Evolutionary conservation across 2,888 invertebrate genomes (phyloP).

Genomic region (Tachina grossa): DNA sequence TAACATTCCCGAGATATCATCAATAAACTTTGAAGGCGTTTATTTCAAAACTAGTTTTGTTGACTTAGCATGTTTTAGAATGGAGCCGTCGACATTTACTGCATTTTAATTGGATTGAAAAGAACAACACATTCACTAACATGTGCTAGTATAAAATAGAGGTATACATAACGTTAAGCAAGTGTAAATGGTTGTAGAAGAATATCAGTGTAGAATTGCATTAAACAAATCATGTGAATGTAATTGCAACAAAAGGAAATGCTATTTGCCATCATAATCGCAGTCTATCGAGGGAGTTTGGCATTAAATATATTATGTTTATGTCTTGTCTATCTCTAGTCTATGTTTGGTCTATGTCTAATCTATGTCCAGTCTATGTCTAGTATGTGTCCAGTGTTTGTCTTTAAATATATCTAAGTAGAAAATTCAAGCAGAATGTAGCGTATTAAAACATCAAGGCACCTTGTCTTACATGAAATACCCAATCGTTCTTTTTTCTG

Average conservation of each 20-base stretch:
- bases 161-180: background rate
- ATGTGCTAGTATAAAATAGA: constrained; percentile 18
- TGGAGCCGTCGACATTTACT: constrained; percentile 31
- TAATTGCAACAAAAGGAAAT: no score
- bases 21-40: no score
- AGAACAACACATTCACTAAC: constrained; percentile 54
- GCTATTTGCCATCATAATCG: no score
- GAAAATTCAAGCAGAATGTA: no score
- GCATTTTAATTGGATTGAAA: constrained; percentile 64
- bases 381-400: background rate
- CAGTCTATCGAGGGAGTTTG: no score
- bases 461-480: no score
- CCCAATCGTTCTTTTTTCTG: no score
- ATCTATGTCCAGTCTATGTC: background rate
- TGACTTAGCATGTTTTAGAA: no score
- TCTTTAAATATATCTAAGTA: background rate
- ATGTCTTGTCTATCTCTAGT: background rate
- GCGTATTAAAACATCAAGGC: background rate
- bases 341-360: background rate
- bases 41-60: no score
- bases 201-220: background rate
- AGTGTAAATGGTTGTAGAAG: background rate
- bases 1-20: no score
- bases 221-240: background rate
- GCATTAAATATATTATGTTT: no score